Evolutionary conservation across 2,797 vertebrate genomes (phyloP), one percentile per base, ranked within the genome.

Genomic region (Nannoperca obscura): DNA sequence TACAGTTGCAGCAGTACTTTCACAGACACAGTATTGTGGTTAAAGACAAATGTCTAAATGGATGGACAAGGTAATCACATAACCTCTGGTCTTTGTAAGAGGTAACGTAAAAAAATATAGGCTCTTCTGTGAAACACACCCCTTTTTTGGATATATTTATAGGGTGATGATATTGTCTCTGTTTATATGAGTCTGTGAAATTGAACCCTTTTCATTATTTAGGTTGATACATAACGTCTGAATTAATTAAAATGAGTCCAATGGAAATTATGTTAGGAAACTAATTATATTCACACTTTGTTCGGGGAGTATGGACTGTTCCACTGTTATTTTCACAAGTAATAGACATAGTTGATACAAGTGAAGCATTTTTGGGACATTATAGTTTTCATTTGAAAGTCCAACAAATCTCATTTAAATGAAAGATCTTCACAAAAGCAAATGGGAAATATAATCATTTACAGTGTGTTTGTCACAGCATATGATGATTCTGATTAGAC

Each of bases 401-500:
- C 67, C 61, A 78, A 61, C 55, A 76, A 74, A 88, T 80, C 44
- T 78, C 83, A 89, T 87, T 90, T 89, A 86, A 88, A 78, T 79
- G 65, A 88, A 76, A 77, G 14, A 86, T 74, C 46, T 76, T 80
- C 38, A 76, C 73, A 80, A 78, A 82, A 77, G 83, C 55, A 83
- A 90, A 83, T 72, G 46, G 70, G 53, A 78, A 85, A 84, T 60
- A 53, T 24, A 81, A 77, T 88, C 20, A 84, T 88, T 80, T 76
- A 66, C 30, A 61, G 22, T 76, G 66, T 70, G 72, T 88, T 83
- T 80, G 72, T 80, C 65, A 57, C 76, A 78, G 80, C 63, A 57
- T 58, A 78, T 77, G 76, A 86, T 84, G 54, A 72, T 76, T 90
- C 65, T 88, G 82, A 92, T 92, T 88, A 91, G 82, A 90, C 87